Evolutionary conservation across 2,113 vertebrate species (phyloP).

Genomic region (Terrapene triunguis): DNA sequence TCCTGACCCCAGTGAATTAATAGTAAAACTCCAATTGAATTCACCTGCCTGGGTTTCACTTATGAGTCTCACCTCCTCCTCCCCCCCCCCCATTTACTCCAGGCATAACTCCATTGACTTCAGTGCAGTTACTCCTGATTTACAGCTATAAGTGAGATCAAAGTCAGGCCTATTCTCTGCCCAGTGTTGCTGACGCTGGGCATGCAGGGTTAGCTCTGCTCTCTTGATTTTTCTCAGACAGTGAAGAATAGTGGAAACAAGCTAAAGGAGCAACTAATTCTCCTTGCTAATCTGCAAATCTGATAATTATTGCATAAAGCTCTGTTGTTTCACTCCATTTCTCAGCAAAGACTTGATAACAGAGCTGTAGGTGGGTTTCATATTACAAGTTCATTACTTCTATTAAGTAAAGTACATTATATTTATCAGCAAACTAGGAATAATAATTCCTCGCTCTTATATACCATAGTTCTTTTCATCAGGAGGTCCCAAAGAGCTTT

Average conservation of each 20-base stretch:
- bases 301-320: not conserved
- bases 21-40: not conserved
- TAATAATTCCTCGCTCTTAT: not conserved
- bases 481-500: not conserved
- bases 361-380: not conserved
- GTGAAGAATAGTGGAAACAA: not conserved
- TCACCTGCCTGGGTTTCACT: not conserved
- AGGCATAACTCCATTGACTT: not conserved
- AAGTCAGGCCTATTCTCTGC: not conserved
- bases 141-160: not conserved
- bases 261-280: not conserved
- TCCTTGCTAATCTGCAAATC: not conserved
- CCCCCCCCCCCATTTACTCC: not conserved
- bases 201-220: not conserved
- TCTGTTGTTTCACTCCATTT: constrained; percentile 13
- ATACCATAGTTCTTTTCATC: not conserved
- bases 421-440: not conserved
- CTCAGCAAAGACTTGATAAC: not conserved
- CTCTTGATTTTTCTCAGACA: not conserved
- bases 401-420: not conserved
- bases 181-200: not conserved
- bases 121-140: not conserved
- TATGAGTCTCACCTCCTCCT: not conserved
- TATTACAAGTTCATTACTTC: not conserved
- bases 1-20: not conserved